phyloP scores from a whole-genome alignment of 2,113 vertebrate genomes.

The Chauna torquata region DNA sequence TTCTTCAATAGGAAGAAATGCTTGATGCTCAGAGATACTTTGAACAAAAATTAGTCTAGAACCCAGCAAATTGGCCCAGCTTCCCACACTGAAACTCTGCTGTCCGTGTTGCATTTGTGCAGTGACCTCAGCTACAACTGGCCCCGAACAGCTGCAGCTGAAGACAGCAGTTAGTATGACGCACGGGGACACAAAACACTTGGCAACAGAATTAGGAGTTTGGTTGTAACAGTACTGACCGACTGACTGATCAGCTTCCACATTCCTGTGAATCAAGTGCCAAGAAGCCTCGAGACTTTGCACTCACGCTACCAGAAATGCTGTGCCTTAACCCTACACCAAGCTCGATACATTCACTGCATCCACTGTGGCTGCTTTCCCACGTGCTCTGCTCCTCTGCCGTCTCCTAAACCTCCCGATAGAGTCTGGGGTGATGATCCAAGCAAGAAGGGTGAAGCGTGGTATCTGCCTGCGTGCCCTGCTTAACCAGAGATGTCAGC shows the following conservation, averaged over 20 bases:
- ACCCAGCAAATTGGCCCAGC: not conserved
- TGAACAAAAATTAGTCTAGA: not conserved
- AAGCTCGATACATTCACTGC: fast-evolving
- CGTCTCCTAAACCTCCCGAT: not conserved
- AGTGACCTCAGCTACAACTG: not conserved
- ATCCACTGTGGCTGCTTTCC: not conserved
- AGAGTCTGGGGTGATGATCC: not conserved
- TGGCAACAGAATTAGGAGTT: not conserved
- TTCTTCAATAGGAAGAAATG: not conserved
- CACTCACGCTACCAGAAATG: fast-evolving
- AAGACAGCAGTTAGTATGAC: not conserved
- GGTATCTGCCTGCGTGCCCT: fast-evolving
- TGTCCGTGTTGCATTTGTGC: not conserved
- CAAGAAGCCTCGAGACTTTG: not conserved
- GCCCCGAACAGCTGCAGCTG: not conserved
- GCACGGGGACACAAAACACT: not conserved
- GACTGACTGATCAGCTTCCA: not conserved
- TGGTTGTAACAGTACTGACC: not conserved
- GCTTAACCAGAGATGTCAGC: not conserved
- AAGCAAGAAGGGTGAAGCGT: fast-evolving
- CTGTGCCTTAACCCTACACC: not conserved
- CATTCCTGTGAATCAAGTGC: not conserved
- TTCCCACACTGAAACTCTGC: not conserved
- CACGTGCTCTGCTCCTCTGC: not conserved
- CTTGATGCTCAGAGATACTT: not conserved